Evolutionary conservation across 2,888 invertebrate species (phyloP).

Genomic region (Ceratothoa steindachneri): DNA sequence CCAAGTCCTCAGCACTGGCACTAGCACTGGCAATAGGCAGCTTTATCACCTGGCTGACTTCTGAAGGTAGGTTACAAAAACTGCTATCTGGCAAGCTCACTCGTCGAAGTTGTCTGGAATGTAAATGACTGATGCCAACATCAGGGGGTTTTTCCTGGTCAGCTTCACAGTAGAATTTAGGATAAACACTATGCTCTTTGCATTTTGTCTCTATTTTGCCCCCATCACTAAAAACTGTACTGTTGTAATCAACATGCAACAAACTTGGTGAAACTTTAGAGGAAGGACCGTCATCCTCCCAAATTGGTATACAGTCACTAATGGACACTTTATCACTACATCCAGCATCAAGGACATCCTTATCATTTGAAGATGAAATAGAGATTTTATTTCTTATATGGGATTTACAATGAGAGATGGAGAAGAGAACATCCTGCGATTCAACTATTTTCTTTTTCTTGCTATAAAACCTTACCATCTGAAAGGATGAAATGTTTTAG

Average conservation of each 20-base stretch:
- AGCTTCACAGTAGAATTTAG: neutral
- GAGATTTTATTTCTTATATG: neutral
- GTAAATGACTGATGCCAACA: neutral
- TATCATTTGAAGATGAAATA: neutral
- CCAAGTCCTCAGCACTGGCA: neutral
- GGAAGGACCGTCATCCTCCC: neutral
- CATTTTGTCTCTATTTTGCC: neutral
- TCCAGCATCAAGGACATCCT: no score
- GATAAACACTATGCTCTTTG: neutral
- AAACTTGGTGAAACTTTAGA: neutral
- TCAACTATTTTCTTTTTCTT: constrained; percentile 6
- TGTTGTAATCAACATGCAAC: neutral
- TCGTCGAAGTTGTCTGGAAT: no score
- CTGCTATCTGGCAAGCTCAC: neutral
- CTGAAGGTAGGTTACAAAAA: no score
- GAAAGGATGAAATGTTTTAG: neutral
- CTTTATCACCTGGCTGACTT: neutral
- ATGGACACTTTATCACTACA: neutral
- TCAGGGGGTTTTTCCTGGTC: neutral
- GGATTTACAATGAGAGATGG: no score
- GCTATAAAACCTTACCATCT: constrained; percentile 8
- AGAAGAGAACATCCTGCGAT: no score
- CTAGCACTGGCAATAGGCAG: neutral
- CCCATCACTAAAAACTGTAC: neutral
- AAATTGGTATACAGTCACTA: neutral